These are phyloP conservation scores for Sturmia bella DNA, from an alignment of 2,888 invertebrate genomes.

Conservation along the genomic window DNA sequence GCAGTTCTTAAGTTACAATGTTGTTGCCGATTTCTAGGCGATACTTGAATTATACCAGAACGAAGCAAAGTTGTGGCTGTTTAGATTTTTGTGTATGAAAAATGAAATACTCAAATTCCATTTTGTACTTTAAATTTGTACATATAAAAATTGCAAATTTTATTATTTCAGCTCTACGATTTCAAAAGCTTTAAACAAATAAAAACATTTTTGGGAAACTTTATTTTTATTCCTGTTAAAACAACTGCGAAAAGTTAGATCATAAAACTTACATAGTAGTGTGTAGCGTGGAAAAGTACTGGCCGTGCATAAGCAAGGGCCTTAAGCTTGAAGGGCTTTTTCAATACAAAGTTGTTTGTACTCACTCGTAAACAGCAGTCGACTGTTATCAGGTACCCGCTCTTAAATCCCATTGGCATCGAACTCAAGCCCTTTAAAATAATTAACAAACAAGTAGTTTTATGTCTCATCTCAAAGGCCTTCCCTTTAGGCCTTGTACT, in stretches of 20 bases:
- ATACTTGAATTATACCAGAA: no score
- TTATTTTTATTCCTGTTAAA: background rate
- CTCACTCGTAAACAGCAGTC: no score
- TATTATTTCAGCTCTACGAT: slow-evolving; percentile 30
- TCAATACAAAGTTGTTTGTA: no score
- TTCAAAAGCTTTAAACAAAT: slow-evolving; percentile 19
- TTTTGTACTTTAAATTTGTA: background rate
- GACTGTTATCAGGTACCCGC: no score
- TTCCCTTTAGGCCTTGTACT: background rate
- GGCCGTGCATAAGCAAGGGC: background rate
- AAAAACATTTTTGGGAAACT: slow-evolving; percentile 10
- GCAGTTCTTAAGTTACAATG: no score
- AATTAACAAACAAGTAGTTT: no score
- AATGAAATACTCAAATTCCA: background rate
- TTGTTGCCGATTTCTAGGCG: no score
- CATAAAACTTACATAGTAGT: background rate
- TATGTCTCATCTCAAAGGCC: background rate
- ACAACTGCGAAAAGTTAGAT: background rate
- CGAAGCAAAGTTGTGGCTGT: no score
- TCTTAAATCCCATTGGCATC: no score
- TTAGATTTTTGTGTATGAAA: background rate
- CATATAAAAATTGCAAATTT: background rate
- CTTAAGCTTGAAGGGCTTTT: background rate
- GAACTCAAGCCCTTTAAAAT: no score
- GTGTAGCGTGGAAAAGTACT: background rate